These are phyloP conservation scores for Pyrgus malvae DNA, from an alignment of 2,888 invertebrate genomes.

Conservation along the genomic window DNA sequence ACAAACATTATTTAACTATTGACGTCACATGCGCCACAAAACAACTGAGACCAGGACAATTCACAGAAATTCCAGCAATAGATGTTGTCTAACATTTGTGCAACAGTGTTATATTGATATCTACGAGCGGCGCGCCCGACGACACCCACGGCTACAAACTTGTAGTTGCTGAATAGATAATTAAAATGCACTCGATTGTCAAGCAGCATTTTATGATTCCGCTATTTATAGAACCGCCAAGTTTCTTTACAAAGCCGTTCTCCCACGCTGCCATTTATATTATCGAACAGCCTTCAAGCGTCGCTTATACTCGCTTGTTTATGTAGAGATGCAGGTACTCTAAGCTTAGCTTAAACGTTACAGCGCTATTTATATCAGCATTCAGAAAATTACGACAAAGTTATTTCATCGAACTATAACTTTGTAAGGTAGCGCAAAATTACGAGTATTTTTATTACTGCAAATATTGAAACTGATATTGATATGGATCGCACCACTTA, in stretches of 20 bases:
- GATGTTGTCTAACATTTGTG: not conserved
- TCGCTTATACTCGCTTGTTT: constrained; percentile 1
- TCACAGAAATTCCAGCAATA: not conserved
- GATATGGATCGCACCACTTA: no score
- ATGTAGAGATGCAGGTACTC: constrained; percentile 38
- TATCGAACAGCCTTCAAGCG: constrained; percentile 14
- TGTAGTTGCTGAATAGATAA: constrained; percentile 14
- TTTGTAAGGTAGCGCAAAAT: no score
- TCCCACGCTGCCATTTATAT: constrained; percentile 20
- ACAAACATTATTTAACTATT: no score
- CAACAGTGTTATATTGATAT: constrained; percentile 7
- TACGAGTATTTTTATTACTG: no score
- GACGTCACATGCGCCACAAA: no score
- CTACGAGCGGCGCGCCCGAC: not conserved
- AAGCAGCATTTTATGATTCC: not conserved
- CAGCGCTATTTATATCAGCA: no score
- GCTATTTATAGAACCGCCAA: constrained; percentile 22
- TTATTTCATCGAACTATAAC: no score
- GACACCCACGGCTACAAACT: not conserved
- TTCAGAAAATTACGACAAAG: no score
- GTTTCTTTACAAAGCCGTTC: constrained; percentile 22
- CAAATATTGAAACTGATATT: no score
- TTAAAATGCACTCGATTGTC: constrained; percentile 9
- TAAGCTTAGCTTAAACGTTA: no score
- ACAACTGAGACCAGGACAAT: not conserved